phyloP scores from a whole-genome alignment of 92 coral and sea anemone genomes.

The Virgularia gustaviana region DNA sequence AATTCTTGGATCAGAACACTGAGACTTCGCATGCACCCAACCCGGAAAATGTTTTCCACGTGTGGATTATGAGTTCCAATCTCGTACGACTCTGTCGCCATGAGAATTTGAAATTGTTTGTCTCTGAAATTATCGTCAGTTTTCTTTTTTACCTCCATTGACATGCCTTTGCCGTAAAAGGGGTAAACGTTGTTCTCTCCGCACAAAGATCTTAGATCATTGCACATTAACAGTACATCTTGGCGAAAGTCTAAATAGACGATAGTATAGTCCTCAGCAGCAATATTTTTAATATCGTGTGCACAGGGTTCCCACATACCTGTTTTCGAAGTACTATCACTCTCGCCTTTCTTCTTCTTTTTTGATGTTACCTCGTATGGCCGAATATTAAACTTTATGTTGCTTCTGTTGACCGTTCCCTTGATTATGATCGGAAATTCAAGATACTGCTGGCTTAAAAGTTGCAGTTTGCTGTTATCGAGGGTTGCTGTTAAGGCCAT shows the following conservation, averaged over 20 bases:
- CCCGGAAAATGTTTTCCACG: slow-evolving; percentile 39
- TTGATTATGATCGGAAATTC: slow-evolving; percentile 33
- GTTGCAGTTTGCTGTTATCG: slow-evolving; percentile 25
- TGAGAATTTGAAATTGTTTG: background rate
- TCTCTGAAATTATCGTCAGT: slow-evolving; percentile 16
- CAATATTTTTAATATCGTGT: slow-evolving; percentile 31
- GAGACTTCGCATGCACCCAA: slow-evolving; percentile 59
- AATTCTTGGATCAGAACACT: slow-evolving; percentile 51
- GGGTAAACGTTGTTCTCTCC: slow-evolving; percentile 47
- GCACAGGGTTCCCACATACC: slow-evolving; percentile 32
- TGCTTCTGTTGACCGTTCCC: slow-evolving; percentile 33
- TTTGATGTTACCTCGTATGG: slow-evolving; percentile 12
- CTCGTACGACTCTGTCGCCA: slow-evolving; percentile 5
- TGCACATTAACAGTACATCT: slow-evolving; percentile 38
- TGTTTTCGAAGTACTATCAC: background rate
- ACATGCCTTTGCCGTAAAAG: slow-evolving; percentile 28
- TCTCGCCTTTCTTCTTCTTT: background rate
- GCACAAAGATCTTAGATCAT: slow-evolving; percentile 11
- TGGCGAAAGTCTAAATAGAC: slow-evolving; percentile 53
- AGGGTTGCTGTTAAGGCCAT: slow-evolving; percentile 60
- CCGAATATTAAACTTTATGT: slow-evolving; percentile 47
- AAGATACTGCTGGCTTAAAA: slow-evolving; percentile 33
- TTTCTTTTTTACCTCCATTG: slow-evolving; percentile 40
- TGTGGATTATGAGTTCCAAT: slow-evolving; percentile 56
- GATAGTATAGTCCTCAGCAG: slow-evolving; percentile 42